Base-by-base conservation (phyloP, 2,888 invertebrate species). In the Achlya flavicornis region DNA sequence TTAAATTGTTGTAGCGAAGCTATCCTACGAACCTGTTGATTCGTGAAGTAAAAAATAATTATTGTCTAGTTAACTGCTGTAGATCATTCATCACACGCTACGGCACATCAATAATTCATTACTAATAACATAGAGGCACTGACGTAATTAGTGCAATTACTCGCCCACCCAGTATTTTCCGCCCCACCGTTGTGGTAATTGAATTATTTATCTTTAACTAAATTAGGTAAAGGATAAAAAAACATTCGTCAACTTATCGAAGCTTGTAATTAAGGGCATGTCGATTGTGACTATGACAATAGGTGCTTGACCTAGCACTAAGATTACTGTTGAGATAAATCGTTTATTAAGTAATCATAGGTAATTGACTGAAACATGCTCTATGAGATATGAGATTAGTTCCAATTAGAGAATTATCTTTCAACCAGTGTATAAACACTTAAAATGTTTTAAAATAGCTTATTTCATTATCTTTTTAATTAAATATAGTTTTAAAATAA, bases 91-190 rank as follows among this genome's bases (percentile, higher is more conserved):
- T 87, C 86, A 87, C 80, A 79, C 78, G 80, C 84, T 81, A 83
- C 83, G 73, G 80, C 77, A 73, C 86, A 91, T 91, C 90, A 90
- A 92, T 91, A 91, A 92, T 91, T 93, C 91, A 92, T 92, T 81
- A 80, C 83, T 88, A 89, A 88, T 90, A 88, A 87, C 84, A 87
- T 81, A 84, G 87, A 84, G 84, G 85, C 85, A 88, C 86, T 89
- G 92, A 89, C 87, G 86, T 92, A 91, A 92, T 92, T 92, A 92
- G 89, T 83, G 87, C 90, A 91, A 91, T 92, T 90, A 91, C 82
- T 78, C 79, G 93, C 82, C 93, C 92, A 91, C 93, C 92, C 91
- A 90, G 84, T 75, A 82, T 82, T 85, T 77, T 78, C 69, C 78
- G 75, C 76, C 80, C 81, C 80, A 78, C 77, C 77, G 75, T 72